Evolutionary conservation across 2,113 vertebrate species (phyloP), one percentile per base, ranked within the genome.

Genomic region (Gallinago media): DNA sequence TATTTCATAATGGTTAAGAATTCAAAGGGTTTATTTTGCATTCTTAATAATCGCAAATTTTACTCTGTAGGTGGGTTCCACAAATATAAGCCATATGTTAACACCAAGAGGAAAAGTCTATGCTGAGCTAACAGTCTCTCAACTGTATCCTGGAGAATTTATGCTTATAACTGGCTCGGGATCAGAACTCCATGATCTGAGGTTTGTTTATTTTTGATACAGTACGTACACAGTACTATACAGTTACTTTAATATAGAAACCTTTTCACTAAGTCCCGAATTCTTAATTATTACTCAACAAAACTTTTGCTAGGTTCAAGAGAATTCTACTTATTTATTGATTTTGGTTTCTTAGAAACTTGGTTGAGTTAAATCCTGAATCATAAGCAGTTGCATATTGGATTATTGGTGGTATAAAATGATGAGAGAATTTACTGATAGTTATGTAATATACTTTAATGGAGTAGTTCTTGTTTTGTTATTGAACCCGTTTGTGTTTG

Each of bases 81-180:
- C 99, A 81, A 99, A 99, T 77, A 99, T 99, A 98, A 99, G 99
- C 96, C 99, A 99, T 97, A 99, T 99, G 99, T 85, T 99, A 98
- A 99, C 99, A 3, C 99, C 98, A 3, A 96, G 81, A 82, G 99
- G 99, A 79, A 98, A 94, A 78, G 99, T 99, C 44, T 99, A 98
- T 59, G 99, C 99, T 16, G 99, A 99, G 94, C 96, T 99, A 93
- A 99, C 99, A 6, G 98, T 99, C 78, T 99, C 99, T 89, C 99
- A 99, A 52, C 85, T 98, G 46, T 84, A 97, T 73, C 98, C 98
- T 9, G 99, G 98, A 67, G 98, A 99, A 92, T 99, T 99, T 96
- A 80, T 99, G 90, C 98, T 99, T 77, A 89, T 99, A 96, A 99
- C 99, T 56, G 99, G 99, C 50, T 99, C 99, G 2, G 99, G 99